A percentile compares a stretch with the other conserved stretches of the same genome.
Evolutionary conservation across 2,113 vertebrate species (phyloP).

Genomic region (Centropristis striata): DNA sequence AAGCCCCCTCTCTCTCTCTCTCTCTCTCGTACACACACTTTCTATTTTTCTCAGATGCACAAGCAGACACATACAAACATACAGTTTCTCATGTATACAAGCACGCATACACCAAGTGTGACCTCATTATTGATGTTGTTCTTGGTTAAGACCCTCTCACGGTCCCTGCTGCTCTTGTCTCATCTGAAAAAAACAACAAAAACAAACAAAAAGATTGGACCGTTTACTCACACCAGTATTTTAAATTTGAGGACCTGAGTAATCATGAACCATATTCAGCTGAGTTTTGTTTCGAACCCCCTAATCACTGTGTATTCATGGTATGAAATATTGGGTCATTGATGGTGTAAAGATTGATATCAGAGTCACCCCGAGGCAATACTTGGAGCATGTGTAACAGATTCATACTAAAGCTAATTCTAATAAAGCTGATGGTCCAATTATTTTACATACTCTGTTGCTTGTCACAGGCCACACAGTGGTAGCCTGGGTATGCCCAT

Average conservation of each 20-base stretch:
- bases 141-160: conserved; percentile 78
- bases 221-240: background rate
- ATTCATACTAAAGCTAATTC: no score
- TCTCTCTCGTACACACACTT: background rate
- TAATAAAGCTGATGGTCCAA: no score
- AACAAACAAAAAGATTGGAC: background rate
- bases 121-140: conserved; percentile 70
- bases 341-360: no score
- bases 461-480: no score
- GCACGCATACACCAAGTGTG: background rate
- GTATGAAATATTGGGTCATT: background rate
- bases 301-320: background rate
- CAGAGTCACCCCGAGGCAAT: no score
- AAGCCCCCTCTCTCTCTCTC: conserved; percentile 12
- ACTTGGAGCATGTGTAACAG: no score
- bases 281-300: background rate
- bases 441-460: no score
- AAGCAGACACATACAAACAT: background rate
- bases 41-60: background rate
- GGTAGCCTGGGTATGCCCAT: no score
- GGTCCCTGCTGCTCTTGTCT: conserved; percentile 61
- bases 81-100: conserved; percentile 6
- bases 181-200: conserved; percentile 1
- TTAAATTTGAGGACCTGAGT: background rate
- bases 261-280: background rate